Percentiles rank a stretch among this genome's conserved stretches.
phyloP scores from a whole-genome alignment of 2,113 vertebrate species.

The Trochalopteron elliotii region DNA sequence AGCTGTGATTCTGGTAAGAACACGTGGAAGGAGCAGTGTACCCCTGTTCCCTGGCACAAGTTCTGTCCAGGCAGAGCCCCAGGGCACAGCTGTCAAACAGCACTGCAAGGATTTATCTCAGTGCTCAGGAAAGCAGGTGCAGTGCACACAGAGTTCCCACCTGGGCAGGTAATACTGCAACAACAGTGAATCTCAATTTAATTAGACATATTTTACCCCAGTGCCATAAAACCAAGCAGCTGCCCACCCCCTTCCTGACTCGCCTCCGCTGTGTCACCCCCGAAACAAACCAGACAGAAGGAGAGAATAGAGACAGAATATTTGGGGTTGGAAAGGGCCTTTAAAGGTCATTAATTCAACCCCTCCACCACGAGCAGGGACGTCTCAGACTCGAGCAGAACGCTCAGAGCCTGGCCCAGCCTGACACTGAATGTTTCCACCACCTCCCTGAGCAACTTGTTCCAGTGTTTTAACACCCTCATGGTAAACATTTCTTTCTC shows the following conservation, averaged over 20 bases:
- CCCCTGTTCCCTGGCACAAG: background rate
- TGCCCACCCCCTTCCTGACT: background rate
- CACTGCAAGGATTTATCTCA: rapidly evolving
- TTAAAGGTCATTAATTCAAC: background rate
- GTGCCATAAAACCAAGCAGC: rapidly evolving
- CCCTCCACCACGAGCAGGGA: background rate
- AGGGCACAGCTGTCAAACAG: background rate
- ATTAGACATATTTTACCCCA: background rate
- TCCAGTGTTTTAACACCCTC: background rate
- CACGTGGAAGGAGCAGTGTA: background rate
- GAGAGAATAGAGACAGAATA: background rate
- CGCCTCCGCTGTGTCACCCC: rapidly evolving
- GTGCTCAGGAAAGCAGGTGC: background rate
- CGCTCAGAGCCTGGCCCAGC: background rate
- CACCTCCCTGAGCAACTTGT: background rate
- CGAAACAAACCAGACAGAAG: background rate
- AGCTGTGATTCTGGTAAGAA: background rate
- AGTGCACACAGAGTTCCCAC: rapidly evolving
- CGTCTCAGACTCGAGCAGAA: rapidly evolving
- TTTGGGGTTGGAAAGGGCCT: background rate
- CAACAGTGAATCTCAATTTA: rapidly evolving
- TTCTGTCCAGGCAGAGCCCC: rapidly evolving
- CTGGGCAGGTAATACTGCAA: rapidly evolving
- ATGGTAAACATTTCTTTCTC: background rate
- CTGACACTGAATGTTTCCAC: background rate